Percentiles rank a stretch among this genome's conserved stretches.
phyloP scores from a whole-genome alignment of 2,888 invertebrate genomes.

The Rhagonycha fulva region DNA sequence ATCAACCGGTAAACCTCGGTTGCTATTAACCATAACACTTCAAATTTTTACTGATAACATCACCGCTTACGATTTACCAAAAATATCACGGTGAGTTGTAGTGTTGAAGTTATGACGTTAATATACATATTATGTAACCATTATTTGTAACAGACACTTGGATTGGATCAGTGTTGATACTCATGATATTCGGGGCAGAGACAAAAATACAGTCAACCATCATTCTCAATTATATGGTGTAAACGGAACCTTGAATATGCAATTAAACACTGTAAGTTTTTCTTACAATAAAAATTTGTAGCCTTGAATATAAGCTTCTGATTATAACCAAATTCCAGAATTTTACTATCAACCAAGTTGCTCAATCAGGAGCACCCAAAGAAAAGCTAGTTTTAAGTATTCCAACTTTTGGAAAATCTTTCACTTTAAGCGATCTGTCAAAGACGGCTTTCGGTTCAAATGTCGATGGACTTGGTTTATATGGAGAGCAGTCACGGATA shows the following conservation, averaged over 20 bases:
- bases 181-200: no score
- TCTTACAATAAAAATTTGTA: no score
- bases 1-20: not conserved
- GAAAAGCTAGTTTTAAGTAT: constrained; percentile 76
- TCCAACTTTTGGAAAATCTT: not conserved
- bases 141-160: no score
- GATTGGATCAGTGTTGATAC: no score
- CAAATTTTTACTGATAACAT: not conserved
- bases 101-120: not conserved
- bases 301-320: no score
- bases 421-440: not conserved
- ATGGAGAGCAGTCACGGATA: no score
- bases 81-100: not conserved
- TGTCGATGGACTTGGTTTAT: not conserved
- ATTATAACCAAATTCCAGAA: not conserved
- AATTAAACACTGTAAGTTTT: not conserved
- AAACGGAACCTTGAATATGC: no score
- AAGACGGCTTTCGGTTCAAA: not conserved
- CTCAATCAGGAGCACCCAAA: not conserved
- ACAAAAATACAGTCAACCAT: no score
- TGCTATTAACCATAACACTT: not conserved
- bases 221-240: no score
- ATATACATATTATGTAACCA: no score
- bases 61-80: not conserved
- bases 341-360: not conserved